These are phyloP conservation scores for Prolemur simus DNA, from an alignment of 2,113 vertebrate species.

Conservation along the genomic window DNA sequence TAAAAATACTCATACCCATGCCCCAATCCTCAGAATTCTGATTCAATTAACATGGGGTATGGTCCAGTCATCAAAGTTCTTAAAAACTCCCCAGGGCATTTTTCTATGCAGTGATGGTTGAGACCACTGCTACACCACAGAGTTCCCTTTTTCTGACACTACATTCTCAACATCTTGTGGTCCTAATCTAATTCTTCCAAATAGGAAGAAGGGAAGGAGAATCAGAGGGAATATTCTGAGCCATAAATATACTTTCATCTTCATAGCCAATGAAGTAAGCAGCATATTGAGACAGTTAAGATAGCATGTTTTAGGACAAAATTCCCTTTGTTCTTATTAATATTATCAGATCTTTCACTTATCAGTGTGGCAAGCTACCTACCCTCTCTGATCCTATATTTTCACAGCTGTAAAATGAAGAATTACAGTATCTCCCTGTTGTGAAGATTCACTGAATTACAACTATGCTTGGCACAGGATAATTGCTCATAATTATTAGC, in stretches of 20 bases:
- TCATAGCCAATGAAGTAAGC: background rate
- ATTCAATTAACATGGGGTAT: background rate
- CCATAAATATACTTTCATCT: background rate
- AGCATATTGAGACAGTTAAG: background rate
- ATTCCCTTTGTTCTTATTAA: background rate
- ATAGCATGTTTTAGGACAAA: background rate
- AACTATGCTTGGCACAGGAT: background rate
- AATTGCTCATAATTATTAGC: background rate
- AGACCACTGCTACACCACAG: background rate
- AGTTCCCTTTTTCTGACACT: background rate
- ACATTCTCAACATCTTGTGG: background rate
- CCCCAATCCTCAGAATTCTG: background rate
- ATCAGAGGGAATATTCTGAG: background rate
- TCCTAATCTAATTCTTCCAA: background rate
- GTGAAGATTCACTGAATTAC: background rate
- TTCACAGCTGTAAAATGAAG: background rate
- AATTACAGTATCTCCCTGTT: background rate
- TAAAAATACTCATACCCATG: background rate
- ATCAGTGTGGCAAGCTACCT: background rate
- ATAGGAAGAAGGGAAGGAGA: background rate
- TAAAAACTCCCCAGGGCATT: background rate
- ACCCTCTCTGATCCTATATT: background rate
- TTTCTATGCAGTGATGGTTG: background rate
- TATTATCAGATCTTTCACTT: background rate
- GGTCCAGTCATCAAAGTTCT: background rate